Evolutionary conservation across 2,888 invertebrate species (phyloP).

Genomic region (Perizoma affinitatum): DNA sequence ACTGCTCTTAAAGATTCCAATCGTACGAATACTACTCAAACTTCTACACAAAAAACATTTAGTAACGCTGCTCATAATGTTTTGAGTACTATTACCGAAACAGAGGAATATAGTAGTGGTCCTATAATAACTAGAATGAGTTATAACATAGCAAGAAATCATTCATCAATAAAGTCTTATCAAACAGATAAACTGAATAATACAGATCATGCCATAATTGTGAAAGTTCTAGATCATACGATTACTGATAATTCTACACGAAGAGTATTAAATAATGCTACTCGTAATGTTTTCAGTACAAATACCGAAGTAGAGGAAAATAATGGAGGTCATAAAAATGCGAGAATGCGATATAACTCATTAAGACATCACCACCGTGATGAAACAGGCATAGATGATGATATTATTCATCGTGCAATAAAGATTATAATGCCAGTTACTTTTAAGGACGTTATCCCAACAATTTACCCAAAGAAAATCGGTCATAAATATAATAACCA

Average conservation of each 20-base stretch:
- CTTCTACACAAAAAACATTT: no score
- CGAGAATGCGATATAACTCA: not conserved
- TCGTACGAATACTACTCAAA: not conserved
- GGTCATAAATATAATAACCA: not conserved
- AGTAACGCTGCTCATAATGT: not conserved
- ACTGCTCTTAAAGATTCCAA: slow-evolving; percentile 4
- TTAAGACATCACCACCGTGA: slow-evolving; percentile 2
- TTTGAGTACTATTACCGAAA: not conserved
- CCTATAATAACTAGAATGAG: not conserved
- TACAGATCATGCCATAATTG: not conserved
- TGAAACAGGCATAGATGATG: slow-evolving; percentile 14
- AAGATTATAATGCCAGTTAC: slow-evolving; percentile 23
- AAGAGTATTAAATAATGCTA: no score
- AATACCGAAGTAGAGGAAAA: not conserved
- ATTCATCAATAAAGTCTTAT: no score
- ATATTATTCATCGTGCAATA: slow-evolving; percentile 16
- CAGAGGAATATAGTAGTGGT: not conserved
- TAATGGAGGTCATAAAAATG: not conserved
- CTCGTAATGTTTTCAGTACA: no score
- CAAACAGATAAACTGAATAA: no score
- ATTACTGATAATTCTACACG: not conserved
- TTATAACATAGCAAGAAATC: no score
- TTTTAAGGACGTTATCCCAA: slow-evolving; percentile 20
- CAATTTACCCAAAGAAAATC: not conserved
- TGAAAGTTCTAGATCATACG: slow-evolving; percentile 1